Base-by-base conservation (phyloP, 2,888 invertebrate genomes). In the Patella caerulea region DNA sequence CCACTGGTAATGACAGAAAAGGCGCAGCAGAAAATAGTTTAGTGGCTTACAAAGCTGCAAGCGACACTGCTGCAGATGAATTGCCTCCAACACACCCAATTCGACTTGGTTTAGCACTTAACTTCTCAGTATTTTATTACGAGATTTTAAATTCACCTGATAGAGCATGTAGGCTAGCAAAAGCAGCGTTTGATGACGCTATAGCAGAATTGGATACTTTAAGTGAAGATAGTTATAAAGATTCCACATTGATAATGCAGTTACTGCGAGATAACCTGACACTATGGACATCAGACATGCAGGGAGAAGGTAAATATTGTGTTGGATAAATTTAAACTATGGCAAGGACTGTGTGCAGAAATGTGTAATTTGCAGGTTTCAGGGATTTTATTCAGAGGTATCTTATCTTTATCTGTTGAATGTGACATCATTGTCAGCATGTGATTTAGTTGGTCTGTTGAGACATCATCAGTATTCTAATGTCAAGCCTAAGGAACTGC, bases 231-330 rank as follows among this genome's bases (percentile, higher is more conserved):
- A 97, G 97, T 93, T 99, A 98, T 94, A 91, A 92, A 94, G 98
- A 99, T 95, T 98, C 98, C 88, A 98, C 98, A 90, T 95, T 99
- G 91, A 99, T 98, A 93, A 98, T 99, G 98, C 98, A 98, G 94
- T 95, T 99, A 92, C 95, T 99, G 93, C 95, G 98, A 93, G 98
- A 99, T 94, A 99, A 99, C 94, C 96, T 99, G 90, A 98, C 98
- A 92, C 95, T 99, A 90, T 98, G 98, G 98, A 98, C 98, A 92
- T 97, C 98, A 92, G 98, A 99, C 94, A 97, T 98, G 97, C 83
- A 84, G 74, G 82, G 81, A 77, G 88, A 87, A 77, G 85, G 86
- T 86, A 80, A 78, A 81, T 79, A 29, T 17, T 53, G n/a, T 65
- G 45, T 45, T 45, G 9, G 45, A 45, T 45, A 45, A 45, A 45